A percentile compares a stretch with the other conserved stretches of the same genome.
These are phyloP conservation scores for Iguana delicatissima DNA, from an alignment of 2,797 vertebrate genomes.

Conservation along the genomic window DNA sequence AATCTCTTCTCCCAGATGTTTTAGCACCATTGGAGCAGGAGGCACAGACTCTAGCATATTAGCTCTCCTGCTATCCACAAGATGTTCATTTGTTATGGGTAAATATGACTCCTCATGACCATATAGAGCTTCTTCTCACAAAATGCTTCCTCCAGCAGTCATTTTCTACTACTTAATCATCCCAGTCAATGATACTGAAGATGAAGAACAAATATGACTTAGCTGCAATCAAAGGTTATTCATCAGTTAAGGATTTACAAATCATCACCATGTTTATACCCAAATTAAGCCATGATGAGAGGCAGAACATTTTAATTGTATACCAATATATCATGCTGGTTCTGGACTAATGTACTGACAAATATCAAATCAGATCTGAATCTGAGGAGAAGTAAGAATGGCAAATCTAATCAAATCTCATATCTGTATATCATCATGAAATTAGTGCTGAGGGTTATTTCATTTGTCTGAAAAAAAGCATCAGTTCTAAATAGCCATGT, in stretches of 20 bases:
- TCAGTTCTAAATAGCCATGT: neutral
- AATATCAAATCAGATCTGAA: accelerated
- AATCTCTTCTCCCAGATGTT: neutral
- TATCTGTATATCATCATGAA: neutral
- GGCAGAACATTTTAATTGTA: neutral
- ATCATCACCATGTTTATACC: neutral
- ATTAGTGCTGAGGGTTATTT: neutral
- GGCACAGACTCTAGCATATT: neutral
- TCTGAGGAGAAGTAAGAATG: neutral
- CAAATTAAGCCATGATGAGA: conserved; percentile 19
- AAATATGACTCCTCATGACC: neutral
- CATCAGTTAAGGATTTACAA: accelerated
- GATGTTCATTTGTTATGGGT: neutral
- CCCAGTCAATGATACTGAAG: neutral
- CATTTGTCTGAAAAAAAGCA: neutral
- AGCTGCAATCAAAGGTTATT: neutral
- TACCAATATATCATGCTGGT: neutral
- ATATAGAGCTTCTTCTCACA: conserved; percentile 25
- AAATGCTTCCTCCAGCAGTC: accelerated
- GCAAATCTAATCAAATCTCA: neutral
- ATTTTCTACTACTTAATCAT: conserved; percentile 39
- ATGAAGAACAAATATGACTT: neutral
- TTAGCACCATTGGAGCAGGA: neutral
- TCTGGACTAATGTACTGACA: accelerated
- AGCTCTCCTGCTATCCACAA: neutral